Evolutionary conservation across 2,888 invertebrate genomes (phyloP).

Genomic region (Coronaproctus castanopsis): DNA sequence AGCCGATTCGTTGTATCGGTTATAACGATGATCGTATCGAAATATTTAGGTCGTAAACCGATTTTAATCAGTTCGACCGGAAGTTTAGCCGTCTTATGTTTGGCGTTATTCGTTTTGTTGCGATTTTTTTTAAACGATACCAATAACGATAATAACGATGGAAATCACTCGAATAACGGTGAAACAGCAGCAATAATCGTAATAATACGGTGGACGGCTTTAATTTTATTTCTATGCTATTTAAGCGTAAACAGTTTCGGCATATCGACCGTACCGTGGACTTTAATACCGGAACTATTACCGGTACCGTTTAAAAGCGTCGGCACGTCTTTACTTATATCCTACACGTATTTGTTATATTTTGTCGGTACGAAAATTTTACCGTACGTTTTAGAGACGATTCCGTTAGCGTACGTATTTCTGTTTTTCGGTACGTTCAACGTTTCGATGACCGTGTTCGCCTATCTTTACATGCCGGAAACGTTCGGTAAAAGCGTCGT

Average conservation of each 20-base stretch:
- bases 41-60: constrained; percentile 30
- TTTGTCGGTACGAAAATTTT: constrained; percentile 33
- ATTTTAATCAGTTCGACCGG: constrained; percentile 31
- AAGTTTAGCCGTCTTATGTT: constrained; percentile 17
- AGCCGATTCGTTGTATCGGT: constrained; percentile 34
- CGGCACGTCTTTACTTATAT: constrained; percentile 32
- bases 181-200: too few relatives aligned
- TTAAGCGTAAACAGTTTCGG: constrained; percentile 34
- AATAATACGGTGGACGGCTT: constrained; percentile 21
- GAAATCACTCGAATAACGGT: too few relatives aligned
- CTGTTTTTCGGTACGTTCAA: constrained; percentile 30
- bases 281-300: constrained; percentile 33
- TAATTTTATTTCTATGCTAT: constrained; percentile 32
- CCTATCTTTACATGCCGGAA: constrained; percentile 34
- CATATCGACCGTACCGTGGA: constrained; percentile 37
- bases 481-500: constrained; percentile 34
- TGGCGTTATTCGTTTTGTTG: background rate
- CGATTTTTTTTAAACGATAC: background rate
- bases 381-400: constrained; percentile 28
- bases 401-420: constrained; percentile 30
- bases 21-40: constrained; percentile 30
- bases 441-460: constrained; percentile 28
- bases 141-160: too few relatives aligned
- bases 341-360: constrained; percentile 34
- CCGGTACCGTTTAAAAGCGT: constrained; percentile 33